Conservation (phyloP, 2,888 invertebrate species). For the Polietes domitor region DNA sequence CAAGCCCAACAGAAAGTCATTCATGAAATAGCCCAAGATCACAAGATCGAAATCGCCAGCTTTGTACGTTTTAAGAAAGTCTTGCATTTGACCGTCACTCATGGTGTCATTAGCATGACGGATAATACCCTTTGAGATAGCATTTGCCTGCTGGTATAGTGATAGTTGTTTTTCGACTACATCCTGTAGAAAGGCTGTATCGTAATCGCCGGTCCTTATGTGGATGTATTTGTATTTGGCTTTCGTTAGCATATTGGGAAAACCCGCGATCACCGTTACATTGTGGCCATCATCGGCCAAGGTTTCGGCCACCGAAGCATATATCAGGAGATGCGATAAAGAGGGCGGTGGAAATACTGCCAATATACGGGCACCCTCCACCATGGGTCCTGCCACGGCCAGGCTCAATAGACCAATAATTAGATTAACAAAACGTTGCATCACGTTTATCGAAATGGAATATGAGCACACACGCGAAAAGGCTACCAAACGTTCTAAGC, state of each 20-base stretch:
- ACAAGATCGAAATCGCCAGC: conserved; percentile 74
- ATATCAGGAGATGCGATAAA: conserved; percentile 69
- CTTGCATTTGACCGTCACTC: conserved; percentile 61
- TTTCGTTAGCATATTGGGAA: not conserved
- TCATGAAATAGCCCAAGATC: conserved; percentile 74
- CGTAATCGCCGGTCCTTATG: conserved; percentile 43
- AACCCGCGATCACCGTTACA: conserved; percentile 51
- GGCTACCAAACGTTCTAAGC: too few species aligned
- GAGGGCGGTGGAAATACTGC: conserved; percentile 64
- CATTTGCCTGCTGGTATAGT: conserved; percentile 54
- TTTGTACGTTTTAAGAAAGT: conserved; percentile 68
- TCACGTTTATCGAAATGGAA: too few species aligned
- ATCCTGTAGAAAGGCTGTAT: conserved; percentile 43
- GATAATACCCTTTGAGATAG: conserved; percentile 24
- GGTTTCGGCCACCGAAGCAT: conserved; percentile 66
- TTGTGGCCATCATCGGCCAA: conserved; percentile 70
- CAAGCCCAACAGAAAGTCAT: conserved; percentile 76
- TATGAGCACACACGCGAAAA: too few species aligned
- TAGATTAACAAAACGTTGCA: too few species aligned
- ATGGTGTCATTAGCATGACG: conserved; percentile 76
- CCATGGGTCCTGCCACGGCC: too few species aligned
- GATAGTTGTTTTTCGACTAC: conserved; percentile 65
- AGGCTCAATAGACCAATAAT: too few species aligned
- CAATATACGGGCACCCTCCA: too few species aligned
- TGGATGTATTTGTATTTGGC: conserved; percentile 63